Percentiles rank a stretch among this genome's conserved stretches.
Evolutionary conservation across 30 jellyfish, hydroid and myxozoan genomes (phyloP).

Genomic region (Nemopilema nomurai): DNA sequence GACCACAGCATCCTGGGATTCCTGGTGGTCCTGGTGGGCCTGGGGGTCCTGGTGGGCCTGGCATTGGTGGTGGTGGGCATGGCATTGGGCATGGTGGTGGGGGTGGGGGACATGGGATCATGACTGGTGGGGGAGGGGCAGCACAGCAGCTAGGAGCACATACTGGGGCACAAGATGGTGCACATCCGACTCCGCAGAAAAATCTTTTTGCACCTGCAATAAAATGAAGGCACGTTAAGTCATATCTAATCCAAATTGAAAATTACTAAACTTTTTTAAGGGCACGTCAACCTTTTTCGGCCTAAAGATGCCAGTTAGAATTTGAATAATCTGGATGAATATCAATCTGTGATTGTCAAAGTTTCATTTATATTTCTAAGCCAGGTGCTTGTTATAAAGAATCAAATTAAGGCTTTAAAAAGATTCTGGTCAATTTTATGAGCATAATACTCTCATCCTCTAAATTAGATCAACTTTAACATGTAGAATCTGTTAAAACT

Average conservation of each 20-base stretch:
- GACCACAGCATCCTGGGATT: constrained; percentile 95
- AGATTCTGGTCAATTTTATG: too few relatives aligned
- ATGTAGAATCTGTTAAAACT: too few relatives aligned
- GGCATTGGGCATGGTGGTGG: constrained; percentile 92
- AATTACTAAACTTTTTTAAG: background rate
- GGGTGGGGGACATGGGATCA: constrained; percentile 73
- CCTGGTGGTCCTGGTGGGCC: constrained; percentile 98
- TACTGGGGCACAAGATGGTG: constrained; percentile 80
- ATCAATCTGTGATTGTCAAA: too few relatives aligned
- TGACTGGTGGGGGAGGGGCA: constrained; percentile 66
- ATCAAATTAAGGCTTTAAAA: too few relatives aligned
- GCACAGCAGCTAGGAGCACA: constrained; percentile 78
- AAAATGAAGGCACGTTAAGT: background rate
- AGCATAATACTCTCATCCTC: too few relatives aligned
- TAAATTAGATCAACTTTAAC: too few relatives aligned
- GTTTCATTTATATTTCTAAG: too few relatives aligned
- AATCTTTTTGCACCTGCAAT: constrained; percentile 54
- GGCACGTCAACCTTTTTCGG: too few relatives aligned
- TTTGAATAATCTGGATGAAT: too few relatives aligned
- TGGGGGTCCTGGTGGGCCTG: constrained; percentile 94
- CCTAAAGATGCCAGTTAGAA: too few relatives aligned
- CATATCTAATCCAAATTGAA: background rate
- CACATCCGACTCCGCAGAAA: constrained; percentile 87
- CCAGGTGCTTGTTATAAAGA: too few relatives aligned
- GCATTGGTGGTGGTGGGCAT: constrained; percentile 92